Evolutionary conservation across 2,888 invertebrate genomes (phyloP).

Genomic region (Stramonita haemastoma): DNA sequence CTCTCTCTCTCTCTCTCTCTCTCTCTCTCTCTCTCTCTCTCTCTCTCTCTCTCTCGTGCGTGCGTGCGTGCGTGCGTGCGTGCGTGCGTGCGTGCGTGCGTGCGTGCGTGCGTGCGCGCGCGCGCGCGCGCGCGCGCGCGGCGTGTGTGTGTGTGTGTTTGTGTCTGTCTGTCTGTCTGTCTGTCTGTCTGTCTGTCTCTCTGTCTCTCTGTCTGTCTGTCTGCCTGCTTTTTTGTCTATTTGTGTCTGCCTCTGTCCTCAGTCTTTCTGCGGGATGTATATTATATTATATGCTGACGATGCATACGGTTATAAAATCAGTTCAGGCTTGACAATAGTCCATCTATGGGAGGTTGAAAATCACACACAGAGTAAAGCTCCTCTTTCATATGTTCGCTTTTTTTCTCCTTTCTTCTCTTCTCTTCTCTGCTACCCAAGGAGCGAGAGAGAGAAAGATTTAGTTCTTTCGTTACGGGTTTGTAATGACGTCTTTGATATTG

Average conservation of each 20-base stretch:
- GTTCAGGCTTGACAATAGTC: background rate
- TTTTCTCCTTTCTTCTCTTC: too few relatives aligned
- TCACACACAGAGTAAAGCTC: background rate
- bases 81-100: background rate
- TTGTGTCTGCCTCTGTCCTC: background rate
- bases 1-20: too few relatives aligned
- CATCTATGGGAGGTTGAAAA: background rate
- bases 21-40: too few relatives aligned
- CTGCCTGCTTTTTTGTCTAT: background rate
- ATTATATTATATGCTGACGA: too few relatives aligned
- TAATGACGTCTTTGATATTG: too few relatives aligned
- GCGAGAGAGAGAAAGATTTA: too few relatives aligned
- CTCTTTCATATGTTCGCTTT: too few relatives aligned
- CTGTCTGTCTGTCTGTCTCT: background rate
- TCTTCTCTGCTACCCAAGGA: too few relatives aligned
- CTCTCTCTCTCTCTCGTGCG: background rate
- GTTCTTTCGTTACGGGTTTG: too few relatives aligned
- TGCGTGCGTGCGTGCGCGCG: background rate
- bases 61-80: background rate
- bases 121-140: background rate
- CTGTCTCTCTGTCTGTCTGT: background rate
- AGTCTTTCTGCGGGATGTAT: background rate
- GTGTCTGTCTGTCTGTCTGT: background rate
- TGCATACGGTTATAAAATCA: background rate
- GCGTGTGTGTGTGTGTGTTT: background rate